These are phyloP conservation scores for Acestrorhynchus altus DNA, from an alignment of 2,797 vertebrate genomes.

Conservation along the genomic window DNA sequence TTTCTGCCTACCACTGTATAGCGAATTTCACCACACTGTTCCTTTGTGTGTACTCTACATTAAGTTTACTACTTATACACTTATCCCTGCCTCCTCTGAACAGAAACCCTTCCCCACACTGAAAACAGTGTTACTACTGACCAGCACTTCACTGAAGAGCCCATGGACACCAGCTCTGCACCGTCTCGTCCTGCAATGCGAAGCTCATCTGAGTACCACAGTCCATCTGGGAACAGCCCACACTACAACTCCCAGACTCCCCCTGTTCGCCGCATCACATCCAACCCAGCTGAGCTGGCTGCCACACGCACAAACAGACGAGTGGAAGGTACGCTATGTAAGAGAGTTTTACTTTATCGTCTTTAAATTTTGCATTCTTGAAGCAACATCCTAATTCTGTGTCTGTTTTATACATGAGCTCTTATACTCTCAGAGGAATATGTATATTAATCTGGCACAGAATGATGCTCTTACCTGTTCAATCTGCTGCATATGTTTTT, in stretches of 20 bases:
- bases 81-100: conserved; percentile 4
- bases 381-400: not conserved
- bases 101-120: conserved; percentile 76
- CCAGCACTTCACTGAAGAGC: conserved; percentile 77
- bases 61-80: not conserved
- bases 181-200: conserved; percentile 67
- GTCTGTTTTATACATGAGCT: no score
- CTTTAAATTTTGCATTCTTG: not conserved
- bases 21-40: no score
- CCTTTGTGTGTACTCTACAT: not conserved
- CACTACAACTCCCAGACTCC: conserved; percentile 77
- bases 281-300: conserved; percentile 80
- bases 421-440: no score
- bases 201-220: conserved; percentile 72
- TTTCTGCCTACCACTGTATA: no score
- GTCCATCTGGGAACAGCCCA: conserved; percentile 72
- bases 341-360: conserved; percentile 46
- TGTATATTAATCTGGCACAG: no score
- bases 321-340: conserved; percentile 85
- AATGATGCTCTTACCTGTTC: no score
- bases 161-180: conserved; percentile 75
- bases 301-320: conserved; percentile 78
- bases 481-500: no score
- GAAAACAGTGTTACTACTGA: conserved; percentile 80
- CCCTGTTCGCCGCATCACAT: conserved; percentile 75